phyloP scores from a whole-genome alignment of 2,797 vertebrate species.

The Argya squamiceps region DNA sequence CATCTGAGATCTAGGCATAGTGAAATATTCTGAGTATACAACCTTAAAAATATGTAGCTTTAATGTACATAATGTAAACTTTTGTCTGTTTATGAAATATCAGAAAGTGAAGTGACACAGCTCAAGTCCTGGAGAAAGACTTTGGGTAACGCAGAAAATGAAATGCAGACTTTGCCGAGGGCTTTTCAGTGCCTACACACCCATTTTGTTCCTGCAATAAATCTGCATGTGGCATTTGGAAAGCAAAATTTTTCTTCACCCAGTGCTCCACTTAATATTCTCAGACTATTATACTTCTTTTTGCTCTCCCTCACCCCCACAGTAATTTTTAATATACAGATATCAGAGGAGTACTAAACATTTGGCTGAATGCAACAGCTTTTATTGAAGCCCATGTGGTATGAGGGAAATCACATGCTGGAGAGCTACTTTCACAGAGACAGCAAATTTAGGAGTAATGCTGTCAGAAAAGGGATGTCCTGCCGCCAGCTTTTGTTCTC shows the following conservation, averaged over 20 bases:
- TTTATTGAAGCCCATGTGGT: not conserved
- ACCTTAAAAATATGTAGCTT: not conserved
- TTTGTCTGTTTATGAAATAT: not conserved
- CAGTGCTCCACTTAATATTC: not conserved
- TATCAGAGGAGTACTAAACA: not conserved
- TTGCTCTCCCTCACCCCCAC: not conserved
- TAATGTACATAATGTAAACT: not conserved
- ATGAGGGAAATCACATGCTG: not conserved
- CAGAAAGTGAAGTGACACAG: not conserved
- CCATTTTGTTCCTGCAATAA: not conserved
- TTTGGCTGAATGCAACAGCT: not conserved
- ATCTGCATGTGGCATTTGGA: not conserved
- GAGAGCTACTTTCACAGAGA: not conserved
- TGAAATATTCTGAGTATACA: not conserved
- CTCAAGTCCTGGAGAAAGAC: not conserved
- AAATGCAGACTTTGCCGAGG: not conserved
- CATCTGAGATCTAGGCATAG: not conserved
- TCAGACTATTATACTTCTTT: not conserved
- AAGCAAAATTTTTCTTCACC: not conserved
- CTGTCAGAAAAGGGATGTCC: not conserved
- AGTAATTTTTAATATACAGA: not conserved
- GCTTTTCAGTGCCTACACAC: not conserved
- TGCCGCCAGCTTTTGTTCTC: not conserved
- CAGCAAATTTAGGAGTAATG: not conserved
- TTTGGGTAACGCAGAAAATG: not conserved